Evolutionary conservation across 2,888 invertebrate species (phyloP), one percentile per base, ranked within the genome.

Genomic region (Icerya purchasi): DNA sequence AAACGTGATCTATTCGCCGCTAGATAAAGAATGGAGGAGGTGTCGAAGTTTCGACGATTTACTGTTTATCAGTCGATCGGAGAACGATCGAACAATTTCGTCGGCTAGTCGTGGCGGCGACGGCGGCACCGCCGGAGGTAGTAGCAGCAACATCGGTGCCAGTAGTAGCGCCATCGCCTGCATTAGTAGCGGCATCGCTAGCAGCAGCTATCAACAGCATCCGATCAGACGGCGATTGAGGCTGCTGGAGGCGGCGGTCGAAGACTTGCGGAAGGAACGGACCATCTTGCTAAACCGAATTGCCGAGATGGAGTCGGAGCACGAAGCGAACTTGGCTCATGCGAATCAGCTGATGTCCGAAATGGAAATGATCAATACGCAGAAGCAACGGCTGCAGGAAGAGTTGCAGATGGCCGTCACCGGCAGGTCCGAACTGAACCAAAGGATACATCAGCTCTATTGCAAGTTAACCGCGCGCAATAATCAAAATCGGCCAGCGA

Each of bases 261-360:
- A 36, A 36, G 36, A 36, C 14, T 71, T 86, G 64, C 79, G 84
- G 21, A 76, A 77, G 63, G 89, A 89, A 69, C 78, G 86, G 54
- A 86, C 88, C 69, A 77, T 81, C 19, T 71, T 88, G 63, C 72
- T 87, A 63, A 82, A 84, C 64, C 81, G 83, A 65, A 76, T 84
- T 60, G 80, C 83, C n/a, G 82, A 82, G 69, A 78, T 86, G 72
- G 86, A 86, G 69, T 82, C 84, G 2, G 84, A 84, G 68, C 82
- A 79, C 22, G 72, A 82, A 64, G 79, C 83, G 56, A 79, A 80
- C 54, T 74, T 80, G 57, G 78, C 80, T 3, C 78, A 80, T 65
- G 79, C 82, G 24, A 77, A 78, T 61, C 76, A 81, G 66, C 74
- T 84, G 65, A 79, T 79, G 65, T 77, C 78, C 62, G 79, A 83